Base-by-base conservation (phyloP, 2,113 vertebrate genomes). In the Poeciliopsis retropinna region DNA sequence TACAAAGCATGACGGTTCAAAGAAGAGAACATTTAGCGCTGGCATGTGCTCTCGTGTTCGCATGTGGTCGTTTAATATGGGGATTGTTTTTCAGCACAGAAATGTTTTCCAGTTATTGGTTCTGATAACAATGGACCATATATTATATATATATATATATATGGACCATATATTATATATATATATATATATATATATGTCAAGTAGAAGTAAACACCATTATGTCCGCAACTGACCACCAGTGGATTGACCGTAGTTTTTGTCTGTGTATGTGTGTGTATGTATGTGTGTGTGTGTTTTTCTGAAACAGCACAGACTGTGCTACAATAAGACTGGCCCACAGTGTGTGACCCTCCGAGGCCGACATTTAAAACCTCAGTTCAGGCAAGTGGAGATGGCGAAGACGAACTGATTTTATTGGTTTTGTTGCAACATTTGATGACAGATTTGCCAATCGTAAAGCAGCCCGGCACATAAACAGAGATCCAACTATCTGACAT, bases 91-190 rank as follows among this genome's bases (percentile, higher is more conserved):
- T 47, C 39, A 69, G 41, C 4, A 2, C 22, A 22, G n/a, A 37
- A 5, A 61, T 69, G n/a, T 44, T 32, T 76, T 27, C 57, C 31
- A 61, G 30, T 41, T 63, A 60, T 10, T 60, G 54, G 3, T 51
- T 80, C 64, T 37, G 25, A 85, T 75, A 73, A 60, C 47, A 25
- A 60, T 4, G 25, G 34, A 10, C 15, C 32, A 60, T 64, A 17
- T 10, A 64, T 10, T 32, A 32, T 32, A 32, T 32, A 32, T 34
- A 8, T 32, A 32, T 32, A 32, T 6, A 32, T 32, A 31, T 31
- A 31, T 4, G 25, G 34, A 10, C 15, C 32, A 60, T 64, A 17
- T 10, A 64, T 10, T 32, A 30, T 30, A 30, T 30, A 30, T 30
- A 30, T 30, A 30, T 30, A 30, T 30, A 3, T 30, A 3, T 30